phyloP scores from a whole-genome alignment of 2,888 invertebrate genomes.

The Trissolcus brochymenae region DNA sequence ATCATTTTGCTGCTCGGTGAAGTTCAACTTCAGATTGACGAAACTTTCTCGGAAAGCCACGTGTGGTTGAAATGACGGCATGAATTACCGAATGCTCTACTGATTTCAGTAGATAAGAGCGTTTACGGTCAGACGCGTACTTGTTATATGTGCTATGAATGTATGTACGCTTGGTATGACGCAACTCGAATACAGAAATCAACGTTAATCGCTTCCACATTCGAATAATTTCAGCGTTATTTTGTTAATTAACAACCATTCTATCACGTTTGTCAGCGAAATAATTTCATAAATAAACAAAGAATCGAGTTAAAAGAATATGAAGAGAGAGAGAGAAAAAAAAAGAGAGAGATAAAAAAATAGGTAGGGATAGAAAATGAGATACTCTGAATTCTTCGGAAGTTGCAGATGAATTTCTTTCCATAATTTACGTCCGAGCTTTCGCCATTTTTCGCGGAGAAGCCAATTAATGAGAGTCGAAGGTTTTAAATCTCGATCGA shows the following conservation, averaged over 20 bases:
- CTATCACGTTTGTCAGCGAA: background rate
- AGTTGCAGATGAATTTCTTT: constrained; percentile 36
- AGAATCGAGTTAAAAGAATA: constrained; percentile 7
- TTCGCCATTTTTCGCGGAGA: constrained; percentile 17
- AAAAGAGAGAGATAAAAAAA: constrained; percentile 10
- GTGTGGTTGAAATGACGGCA: constrained; percentile 45
- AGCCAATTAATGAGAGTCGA: constrained; percentile 54
- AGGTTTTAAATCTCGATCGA: constrained; percentile 36
- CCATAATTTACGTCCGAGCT: constrained; percentile 40
- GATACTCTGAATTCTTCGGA: constrained; percentile 35
- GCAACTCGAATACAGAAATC: constrained; percentile 26
- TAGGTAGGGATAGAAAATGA: constrained; percentile 9
- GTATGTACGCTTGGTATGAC: constrained; percentile 21
- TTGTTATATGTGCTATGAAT: constrained; percentile 41
- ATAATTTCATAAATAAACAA: background rate
- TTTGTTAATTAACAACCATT: background rate
- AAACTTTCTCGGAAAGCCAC: constrained; percentile 51
- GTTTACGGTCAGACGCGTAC: constrained; percentile 51
- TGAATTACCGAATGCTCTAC: constrained; percentile 45
- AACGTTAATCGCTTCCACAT: constrained; percentile 26
- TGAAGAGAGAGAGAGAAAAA: background rate
- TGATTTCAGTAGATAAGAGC: constrained; percentile 56
- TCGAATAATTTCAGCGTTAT: constrained; percentile 6
- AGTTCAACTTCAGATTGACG: constrained; percentile 35
- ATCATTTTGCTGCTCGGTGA: constrained; percentile 42